These are phyloP conservation scores for Mellilla xanthometata DNA, from an alignment of 2,888 invertebrate species.

Conservation along the genomic window DNA sequence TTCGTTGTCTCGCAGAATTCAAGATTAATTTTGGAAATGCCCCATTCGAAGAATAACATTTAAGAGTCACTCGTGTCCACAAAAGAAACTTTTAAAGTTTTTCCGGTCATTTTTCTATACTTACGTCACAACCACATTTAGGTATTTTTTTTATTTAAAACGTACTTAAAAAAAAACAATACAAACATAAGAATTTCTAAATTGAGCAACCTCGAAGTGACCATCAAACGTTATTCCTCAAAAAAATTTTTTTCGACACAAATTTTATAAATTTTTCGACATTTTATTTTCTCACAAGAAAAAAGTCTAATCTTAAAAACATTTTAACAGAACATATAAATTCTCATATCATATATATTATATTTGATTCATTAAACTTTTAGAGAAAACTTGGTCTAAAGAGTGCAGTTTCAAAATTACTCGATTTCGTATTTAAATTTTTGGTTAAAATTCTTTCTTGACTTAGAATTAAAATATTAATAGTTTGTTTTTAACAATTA, in stretches of 20 bases:
- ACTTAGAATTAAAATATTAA: too few relatives aligned
- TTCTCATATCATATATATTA: too few relatives aligned
- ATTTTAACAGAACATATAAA: too few relatives aligned
- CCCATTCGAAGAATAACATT: conserved; percentile 68
- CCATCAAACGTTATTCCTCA: conserved; percentile 70
- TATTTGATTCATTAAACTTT: too few relatives aligned
- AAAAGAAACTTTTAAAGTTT: conserved; percentile 60
- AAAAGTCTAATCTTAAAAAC: too few relatives aligned
- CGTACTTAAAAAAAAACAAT: conserved; percentile 42
- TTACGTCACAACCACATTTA: conserved; percentile 74
- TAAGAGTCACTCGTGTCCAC: conserved; percentile 57
- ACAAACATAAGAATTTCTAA: conserved; percentile 57
- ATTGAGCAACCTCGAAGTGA: conserved; percentile 75
- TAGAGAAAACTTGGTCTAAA: conserved; percentile 8
- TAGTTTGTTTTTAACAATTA: too few relatives aligned
- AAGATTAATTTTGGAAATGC: conserved; percentile 23
- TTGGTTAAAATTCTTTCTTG: too few relatives aligned
- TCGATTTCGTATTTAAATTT: neutral
- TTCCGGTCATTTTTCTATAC: conserved; percentile 53
- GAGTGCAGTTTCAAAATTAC: conserved; percentile 6
- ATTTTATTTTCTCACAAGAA: too few relatives aligned
- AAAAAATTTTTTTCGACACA: conserved; percentile 10
- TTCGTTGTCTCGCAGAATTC: conserved; percentile 22
- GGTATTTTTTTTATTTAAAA: conserved; percentile 47
- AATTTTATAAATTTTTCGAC: too few relatives aligned